These are phyloP conservation scores for Macquaria ambigua DNA, from an alignment of 2,113 vertebrate genomes.

Conservation along the genomic window DNA sequence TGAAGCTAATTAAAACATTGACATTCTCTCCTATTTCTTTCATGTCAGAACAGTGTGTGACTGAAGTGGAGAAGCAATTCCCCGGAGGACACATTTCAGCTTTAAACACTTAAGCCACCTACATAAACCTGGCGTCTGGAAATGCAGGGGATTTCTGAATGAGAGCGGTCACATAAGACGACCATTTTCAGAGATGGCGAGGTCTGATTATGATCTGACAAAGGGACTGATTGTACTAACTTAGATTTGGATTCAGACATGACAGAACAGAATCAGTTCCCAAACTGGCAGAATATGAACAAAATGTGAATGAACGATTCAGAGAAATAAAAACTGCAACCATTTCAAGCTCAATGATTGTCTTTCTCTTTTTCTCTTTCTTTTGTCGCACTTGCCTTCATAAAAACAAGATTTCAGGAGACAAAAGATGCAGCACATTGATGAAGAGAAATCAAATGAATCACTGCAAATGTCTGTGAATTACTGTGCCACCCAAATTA, in stretches of 20 bases:
- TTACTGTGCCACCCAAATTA: not conserved
- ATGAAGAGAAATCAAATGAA: not conserved
- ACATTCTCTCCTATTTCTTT: not conserved
- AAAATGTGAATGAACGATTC: not conserved
- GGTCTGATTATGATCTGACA: not conserved
- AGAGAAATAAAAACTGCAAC: not conserved
- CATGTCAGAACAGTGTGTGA: not conserved
- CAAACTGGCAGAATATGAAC: not conserved
- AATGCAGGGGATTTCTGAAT: constrained; percentile 23
- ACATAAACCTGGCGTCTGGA: not conserved
- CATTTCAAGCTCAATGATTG: not conserved
- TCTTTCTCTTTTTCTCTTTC: not conserved
- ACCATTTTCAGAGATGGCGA: not conserved
- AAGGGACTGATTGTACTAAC: not conserved
- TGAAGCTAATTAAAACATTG: not conserved
- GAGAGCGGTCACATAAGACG: too few species aligned
- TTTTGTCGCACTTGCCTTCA: too few species aligned
- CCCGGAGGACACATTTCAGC: not conserved
- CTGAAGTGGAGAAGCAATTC: too few species aligned
- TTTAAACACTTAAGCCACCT: not conserved
- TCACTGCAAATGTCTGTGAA: not conserved
- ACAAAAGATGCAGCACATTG: not conserved
- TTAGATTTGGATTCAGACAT: not conserved
- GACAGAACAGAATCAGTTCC: too few species aligned
- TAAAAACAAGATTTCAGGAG: too few species aligned